A percentile compares a stretch with the other conserved stretches of the same genome.
These are phyloP conservation scores for Pseudonaja textilis DNA, from an alignment of 2,113 vertebrate genomes.

Conservation along the genomic window DNA sequence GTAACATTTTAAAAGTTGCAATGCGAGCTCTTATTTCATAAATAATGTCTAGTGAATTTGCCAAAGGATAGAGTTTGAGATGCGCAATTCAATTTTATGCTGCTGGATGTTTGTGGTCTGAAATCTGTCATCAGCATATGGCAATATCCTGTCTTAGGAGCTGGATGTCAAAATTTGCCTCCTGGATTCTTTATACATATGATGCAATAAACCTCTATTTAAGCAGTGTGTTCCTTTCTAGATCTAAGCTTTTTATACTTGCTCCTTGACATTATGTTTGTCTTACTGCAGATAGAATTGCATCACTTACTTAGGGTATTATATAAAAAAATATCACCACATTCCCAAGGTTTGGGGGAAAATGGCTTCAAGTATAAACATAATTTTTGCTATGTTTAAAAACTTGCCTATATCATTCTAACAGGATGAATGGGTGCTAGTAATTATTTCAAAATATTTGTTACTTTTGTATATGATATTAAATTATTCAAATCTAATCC, in stretches of 20 bases:
- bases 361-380: not conserved
- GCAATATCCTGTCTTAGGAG: not conserved
- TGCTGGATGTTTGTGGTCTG: not conserved
- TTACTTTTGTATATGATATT: not conserved
- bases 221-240: not conserved
- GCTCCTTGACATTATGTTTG: not conserved
- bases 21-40: not conserved
- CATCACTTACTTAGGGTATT: not conserved
- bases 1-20: not conserved
- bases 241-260: not conserved
- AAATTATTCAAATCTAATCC: not conserved
- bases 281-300: not conserved
- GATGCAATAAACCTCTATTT: not conserved
- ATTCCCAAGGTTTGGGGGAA: not conserved
- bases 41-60: not conserved
- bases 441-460: not conserved
- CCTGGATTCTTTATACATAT: not conserved
- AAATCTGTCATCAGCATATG: not conserved
- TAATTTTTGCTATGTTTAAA: not conserved
- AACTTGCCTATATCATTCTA: not conserved
- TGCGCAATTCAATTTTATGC: not conserved
- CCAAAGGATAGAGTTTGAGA: not conserved
- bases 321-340: not conserved
- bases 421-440: not conserved
- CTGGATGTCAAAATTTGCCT: not conserved